Base-by-base conservation (phyloP, 2,113 vertebrate genomes). In the Cinclus mexicanus region DNA sequence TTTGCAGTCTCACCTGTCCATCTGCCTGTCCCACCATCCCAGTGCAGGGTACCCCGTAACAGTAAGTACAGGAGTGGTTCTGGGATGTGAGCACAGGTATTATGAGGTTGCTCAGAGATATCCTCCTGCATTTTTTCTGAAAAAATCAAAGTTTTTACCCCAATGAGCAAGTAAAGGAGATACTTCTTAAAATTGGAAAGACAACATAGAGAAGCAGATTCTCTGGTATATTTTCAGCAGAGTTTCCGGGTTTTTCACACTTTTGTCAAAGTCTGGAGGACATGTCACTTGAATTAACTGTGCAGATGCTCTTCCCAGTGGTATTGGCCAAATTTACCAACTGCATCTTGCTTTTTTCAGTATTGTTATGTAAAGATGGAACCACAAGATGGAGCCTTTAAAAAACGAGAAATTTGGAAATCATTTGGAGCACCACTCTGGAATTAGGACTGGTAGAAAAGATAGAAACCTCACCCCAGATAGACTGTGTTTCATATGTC, bases 371-470 rank as follows among this genome's bases (percentile, higher is more conserved):
- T 39, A 44, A 57, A 67, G 61, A 41, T 67, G 10, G n/a, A 90
- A 71, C 95, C 96, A 88, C 92, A 71, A 86, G 94, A 52, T 95
- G 96, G 94, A 92, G 94, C 71, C 50, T 93, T 93, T 60, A 67
- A 90, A 80, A 75, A 86, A 64, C 35, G 39, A 70, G 79, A 92
- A 80, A 56, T 64, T 41, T 41, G 39, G 33, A 33, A 77, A 82
- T 41, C 6, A 11, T 35, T 61, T 83, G 5, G 41, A 28, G 21
- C 2, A 0, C 14, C 18, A 12, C 44, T 79, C 37, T 68, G 63
- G 50, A 89, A 55, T 86, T 75, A 59, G 31, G 39, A 42, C 16
- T 67, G 72, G n/a, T 20, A 47, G n/a, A 47, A 68, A 39, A 41
- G 44, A 50, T 23, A 59, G 19, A 61, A 53, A 61, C 21, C 17